Percentiles rank a stretch among this genome's conserved stretches.
phyloP scores from a whole-genome alignment of 2,113 vertebrate species.

The Seriola rivoliana region DNA sequence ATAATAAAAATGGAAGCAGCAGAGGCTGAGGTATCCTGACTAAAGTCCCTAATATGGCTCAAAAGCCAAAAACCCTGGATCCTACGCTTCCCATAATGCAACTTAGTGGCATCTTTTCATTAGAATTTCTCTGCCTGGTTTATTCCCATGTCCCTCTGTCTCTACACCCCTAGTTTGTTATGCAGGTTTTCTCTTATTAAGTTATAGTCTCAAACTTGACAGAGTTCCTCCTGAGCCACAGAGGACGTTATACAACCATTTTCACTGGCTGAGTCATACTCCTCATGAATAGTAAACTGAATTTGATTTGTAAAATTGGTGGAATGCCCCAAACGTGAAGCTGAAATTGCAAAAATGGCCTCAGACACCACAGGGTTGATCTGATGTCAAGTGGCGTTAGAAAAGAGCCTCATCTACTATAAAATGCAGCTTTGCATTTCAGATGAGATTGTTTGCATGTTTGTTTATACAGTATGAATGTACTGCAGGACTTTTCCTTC shows the following conservation, averaged over 20 bases:
- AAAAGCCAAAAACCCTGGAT: neutral
- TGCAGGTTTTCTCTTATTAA: neutral
- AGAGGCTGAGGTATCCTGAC: neutral
- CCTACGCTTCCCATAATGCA: neutral
- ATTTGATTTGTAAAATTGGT: neutral
- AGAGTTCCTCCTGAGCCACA: neutral
- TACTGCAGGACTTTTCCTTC: neutral
- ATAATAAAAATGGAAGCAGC: neutral
- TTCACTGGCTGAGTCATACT: neutral
- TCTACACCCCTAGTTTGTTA: neutral
- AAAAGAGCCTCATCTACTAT: neutral
- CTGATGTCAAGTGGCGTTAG: neutral
- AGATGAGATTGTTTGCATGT: neutral
- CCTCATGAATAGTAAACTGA: neutral
- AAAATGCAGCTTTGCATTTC: neutral
- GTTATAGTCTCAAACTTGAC: neutral
- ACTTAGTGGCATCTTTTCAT: neutral
- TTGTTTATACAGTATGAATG: neutral
- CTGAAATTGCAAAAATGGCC: neutral
- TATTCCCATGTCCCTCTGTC: neutral
- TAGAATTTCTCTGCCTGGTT: neutral
- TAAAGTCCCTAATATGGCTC: neutral
- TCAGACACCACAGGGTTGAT: no score
- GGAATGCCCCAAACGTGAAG: neutral
- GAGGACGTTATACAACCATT: neutral